A percentile compares a stretch with the other conserved stretches of the same genome.
These are phyloP conservation scores for Actinostola sp. DNA, from an alignment of 92 coral and sea anemone species.

Conservation along the genomic window DNA sequence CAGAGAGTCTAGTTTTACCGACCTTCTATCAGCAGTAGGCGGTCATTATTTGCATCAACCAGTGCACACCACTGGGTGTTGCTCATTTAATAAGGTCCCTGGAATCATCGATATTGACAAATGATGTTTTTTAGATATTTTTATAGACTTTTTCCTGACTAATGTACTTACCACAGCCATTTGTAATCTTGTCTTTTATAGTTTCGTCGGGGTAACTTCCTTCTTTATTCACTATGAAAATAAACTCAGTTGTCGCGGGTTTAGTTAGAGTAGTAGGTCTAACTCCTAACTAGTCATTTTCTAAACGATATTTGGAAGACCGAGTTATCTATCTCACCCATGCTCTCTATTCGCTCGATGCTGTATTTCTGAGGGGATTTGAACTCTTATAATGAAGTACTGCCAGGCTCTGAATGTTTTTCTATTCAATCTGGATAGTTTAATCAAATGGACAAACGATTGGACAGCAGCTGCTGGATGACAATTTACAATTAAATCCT, in stretches of 20 bases:
- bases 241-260: no score
- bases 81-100: slow-evolving; percentile 1
- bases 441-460: slow-evolving; percentile 30
- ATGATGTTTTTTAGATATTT: no score
- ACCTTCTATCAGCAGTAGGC: slow-evolving; percentile 12
- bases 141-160: no score
- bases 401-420: slow-evolving; percentile 5
- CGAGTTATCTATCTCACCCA: no score
- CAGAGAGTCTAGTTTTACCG: slow-evolving; percentile 17
- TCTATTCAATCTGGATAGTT: slow-evolving; percentile 13
- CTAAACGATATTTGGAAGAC: no score
- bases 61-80: no score
- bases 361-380: slow-evolving; percentile 3
- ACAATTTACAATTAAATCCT: slow-evolving; percentile 3
- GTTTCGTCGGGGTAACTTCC: no score
- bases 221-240: no score
- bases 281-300: no score
- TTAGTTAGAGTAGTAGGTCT: no score
- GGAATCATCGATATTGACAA: neutral
- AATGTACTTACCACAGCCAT: no score
- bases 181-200: no score
- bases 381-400: slow-evolving; percentile 9
- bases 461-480: slow-evolving; percentile 14
- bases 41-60: neutral
- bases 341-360: neutral